Evolutionary conservation across 2,113 vertebrate species (phyloP).

Genomic region (Anser brachyrhynchus): DNA sequence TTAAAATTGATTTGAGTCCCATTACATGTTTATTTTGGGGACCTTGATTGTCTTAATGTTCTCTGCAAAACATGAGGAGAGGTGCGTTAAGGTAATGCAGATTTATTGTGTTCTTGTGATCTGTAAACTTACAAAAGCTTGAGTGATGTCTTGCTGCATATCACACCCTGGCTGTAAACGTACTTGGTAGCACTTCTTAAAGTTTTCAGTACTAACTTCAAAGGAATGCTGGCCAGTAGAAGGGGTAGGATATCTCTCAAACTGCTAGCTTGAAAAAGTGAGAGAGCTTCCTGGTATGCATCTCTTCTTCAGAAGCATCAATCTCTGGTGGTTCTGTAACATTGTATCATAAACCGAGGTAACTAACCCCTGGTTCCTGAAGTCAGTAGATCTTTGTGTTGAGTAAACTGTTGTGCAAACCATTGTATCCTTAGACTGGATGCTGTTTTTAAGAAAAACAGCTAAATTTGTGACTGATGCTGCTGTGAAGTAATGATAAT

Average conservation of each 20-base stretch:
- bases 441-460: no score
- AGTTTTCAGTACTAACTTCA: background rate
- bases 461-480: background rate
- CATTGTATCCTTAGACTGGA: background rate
- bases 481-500: background rate
- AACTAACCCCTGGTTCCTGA: background rate
- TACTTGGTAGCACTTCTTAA: accelerated
- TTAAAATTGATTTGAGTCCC: background rate
- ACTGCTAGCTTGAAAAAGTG: background rate
- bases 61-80: background rate
- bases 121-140: background rate
- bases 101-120: background rate
- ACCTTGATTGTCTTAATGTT: background rate
- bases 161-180: background rate
- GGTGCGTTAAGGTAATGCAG: background rate
- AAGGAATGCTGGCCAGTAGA: background rate
- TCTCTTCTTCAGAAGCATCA: background rate
- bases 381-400: background rate
- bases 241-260: accelerated
- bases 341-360: background rate
- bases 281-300: background rate
- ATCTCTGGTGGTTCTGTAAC: background rate
- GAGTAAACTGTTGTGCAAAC: background rate
- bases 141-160: background rate
- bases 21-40: background rate